Evolutionary conservation across 2,888 invertebrate genomes (phyloP), one percentile per base, ranked within the genome.

Genomic region (Arge pagana): DNA sequence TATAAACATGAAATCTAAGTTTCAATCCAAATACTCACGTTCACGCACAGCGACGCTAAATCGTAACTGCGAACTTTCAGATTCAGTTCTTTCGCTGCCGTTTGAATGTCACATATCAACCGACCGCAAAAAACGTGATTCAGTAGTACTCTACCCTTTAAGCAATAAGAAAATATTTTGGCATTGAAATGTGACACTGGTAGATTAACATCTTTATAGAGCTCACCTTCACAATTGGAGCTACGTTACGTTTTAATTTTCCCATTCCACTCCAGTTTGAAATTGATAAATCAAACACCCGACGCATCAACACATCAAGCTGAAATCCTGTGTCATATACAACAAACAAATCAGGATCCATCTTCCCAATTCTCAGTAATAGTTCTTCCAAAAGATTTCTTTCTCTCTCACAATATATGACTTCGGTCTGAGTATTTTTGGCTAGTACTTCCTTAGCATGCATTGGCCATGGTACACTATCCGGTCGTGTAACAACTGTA

Each of bases 271-370:
- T 95, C 93, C 96, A 97, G 65, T 91, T 88, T 0, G 88, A 85
- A 43, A 94, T 86, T 70, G 90, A 90, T 3, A 85, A 66, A 16
- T 83, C 81, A 7, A 85, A 78, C 54, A 96, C 84, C 56, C 96
- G 88, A 52, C 93, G 89, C 37, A 95, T 85, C n/a, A 99, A 81
- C 2, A 96, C 81, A 64, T 94, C 92, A 52, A 97, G 83, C 67
- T 96, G 95, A 74, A 91, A 96, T 23, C 91, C 91, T 66, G 88
- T 85, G 74, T 99, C 98, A 68, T 97, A 95, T 0, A 97, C 97
- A 2, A 98, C 87, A 33, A 99, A 85, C 21, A 98, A 78, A 78
- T 99, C 99, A 0, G 98, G 93, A 70, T 99, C 98, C 43, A 91
- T 80, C 66, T 86, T 88, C 73, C 89, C 87, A 61, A 97, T 85